Percentiles rank a stretch among this genome's conserved stretches.
These are phyloP conservation scores for Drosophila mercatorum DNA, from an alignment of 2,888 invertebrate genomes.

Conservation along the genomic window DNA sequence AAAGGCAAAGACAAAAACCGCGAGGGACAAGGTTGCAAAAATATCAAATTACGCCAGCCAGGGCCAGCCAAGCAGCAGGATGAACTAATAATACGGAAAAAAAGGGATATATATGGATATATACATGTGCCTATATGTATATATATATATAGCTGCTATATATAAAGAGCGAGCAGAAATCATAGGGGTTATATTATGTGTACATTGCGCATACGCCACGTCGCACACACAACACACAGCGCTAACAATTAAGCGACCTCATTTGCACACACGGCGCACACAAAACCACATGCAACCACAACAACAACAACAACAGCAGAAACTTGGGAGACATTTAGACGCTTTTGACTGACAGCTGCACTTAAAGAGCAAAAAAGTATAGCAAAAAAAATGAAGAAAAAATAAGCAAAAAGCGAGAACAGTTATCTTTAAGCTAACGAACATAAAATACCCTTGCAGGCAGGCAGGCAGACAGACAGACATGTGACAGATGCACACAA, in stretches of 20 bases:
- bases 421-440: constrained; percentile 8
- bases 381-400: constrained; percentile 17
- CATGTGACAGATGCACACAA: constrained; percentile 6
- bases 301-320: constrained; percentile 44
- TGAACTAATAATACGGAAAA: constrained; percentile 52
- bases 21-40: constrained; percentile 73
- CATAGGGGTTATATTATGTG: constrained; percentile 34
- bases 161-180: constrained; percentile 4
- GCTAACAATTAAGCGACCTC: constrained; percentile 77
- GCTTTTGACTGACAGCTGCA: constrained; percentile 77
- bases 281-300: constrained; percentile 37
- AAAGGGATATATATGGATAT: constrained; percentile 2
- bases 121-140: neutral
- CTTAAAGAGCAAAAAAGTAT: constrained; percentile 67
- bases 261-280: constrained; percentile 56
- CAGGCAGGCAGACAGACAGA: neutral
- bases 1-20: constrained; percentile 54
- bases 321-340: constrained; percentile 72
- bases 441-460: constrained; percentile 15
- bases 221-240: constrained; percentile 16
- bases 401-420: constrained; percentile 4
- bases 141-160: neutral
- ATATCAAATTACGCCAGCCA: constrained; percentile 59
- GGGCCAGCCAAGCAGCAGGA: constrained; percentile 40
- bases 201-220: constrained; percentile 62